Base-by-base conservation (phyloP, 2,888 invertebrate genomes). In the Hipparchia sbordonii region DNA sequence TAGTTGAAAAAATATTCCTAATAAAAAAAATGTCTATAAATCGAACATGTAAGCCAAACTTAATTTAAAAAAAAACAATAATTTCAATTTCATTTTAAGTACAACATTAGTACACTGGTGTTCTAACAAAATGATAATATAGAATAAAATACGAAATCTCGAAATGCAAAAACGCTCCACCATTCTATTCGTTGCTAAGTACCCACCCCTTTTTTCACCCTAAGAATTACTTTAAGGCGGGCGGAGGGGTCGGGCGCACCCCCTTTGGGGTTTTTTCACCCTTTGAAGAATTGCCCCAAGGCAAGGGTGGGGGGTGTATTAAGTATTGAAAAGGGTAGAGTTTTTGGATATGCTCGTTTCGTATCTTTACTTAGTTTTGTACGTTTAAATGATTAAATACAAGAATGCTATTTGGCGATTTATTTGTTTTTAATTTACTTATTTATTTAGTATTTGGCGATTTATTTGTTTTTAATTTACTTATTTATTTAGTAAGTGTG, bases 281-380 rank as follows among this genome's bases (percentile, higher is more conserved):
- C 92, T 92, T 92, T 92, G 92, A 93, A 93, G 92, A 93, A 93
- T 92, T 91, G 91, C 91, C 91, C 91, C 85, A 91, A 91, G 91
- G 91, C 91, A 86, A 84, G 87, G 86, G 90, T 91, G 90, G 86
- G 79, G 79, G 87, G 69, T 84, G 88, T 89, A 84, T 83, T 87
- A 87, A 87, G 89, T 89, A 91, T 91, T 88, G 89, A 89, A 91
- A 91, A 91, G 90, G 92, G 91, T 87, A 80, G 83, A 85, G 89
- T 92, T 92, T 92, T 91, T 91, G 89, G 73, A 66, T 72, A 65
- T 71, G 73, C 70, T 72, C 51, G 74, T 74, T 76, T 70, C 63
- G 74, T 72, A 52, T 70, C 52, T 63, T 72, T 71, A 62, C 46
- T 67, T 70, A 67, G 23, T 72, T 56, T n/a, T 67, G 45, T 13